Evolutionary conservation across 2,888 invertebrate genomes (phyloP).

Genomic region (Byasa hedistus): DNA sequence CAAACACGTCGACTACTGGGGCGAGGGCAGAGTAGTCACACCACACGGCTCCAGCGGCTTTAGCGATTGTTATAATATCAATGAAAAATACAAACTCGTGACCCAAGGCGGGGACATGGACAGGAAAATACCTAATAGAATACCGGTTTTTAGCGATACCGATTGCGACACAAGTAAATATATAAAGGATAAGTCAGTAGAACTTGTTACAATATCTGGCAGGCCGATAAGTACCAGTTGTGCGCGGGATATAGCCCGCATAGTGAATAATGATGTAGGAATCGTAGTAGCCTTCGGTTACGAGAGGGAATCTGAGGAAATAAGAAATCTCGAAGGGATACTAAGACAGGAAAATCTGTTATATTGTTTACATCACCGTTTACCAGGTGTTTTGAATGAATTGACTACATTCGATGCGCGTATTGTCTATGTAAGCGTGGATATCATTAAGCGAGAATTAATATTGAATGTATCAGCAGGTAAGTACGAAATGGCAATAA

Average conservation of each 20-base stretch:
- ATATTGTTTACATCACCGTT: neutral
- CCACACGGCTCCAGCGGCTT: neutral
- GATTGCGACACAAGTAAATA: constrained; percentile 4
- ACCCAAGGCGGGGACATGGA: neutral
- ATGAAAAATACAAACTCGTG: constrained; percentile 2
- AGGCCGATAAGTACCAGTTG: neutral
- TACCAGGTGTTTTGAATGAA: neutral
- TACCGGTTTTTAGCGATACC: neutral
- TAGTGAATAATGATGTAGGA: neutral
- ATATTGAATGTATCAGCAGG: neutral
- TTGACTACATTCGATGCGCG: neutral
- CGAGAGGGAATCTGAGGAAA: neutral
- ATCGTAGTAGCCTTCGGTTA: neutral
- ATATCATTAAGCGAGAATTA: neutral
- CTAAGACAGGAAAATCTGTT: neutral
- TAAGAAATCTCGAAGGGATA: neutral
- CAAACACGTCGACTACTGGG: constrained; percentile 3
- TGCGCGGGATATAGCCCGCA: neutral
- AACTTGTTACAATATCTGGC: neutral
- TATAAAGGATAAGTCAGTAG: neutral
- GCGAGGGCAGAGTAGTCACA: neutral
- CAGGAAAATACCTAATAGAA: constrained; percentile 5
- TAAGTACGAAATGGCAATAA: neutral
- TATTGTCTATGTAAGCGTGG: neutral
- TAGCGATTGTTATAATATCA: neutral